Percentiles rank a stretch among this genome's conserved stretches.
Conservation (phyloP, 2,113 vertebrate species). For the Reinhardtius hippoglossoides region DNA sequence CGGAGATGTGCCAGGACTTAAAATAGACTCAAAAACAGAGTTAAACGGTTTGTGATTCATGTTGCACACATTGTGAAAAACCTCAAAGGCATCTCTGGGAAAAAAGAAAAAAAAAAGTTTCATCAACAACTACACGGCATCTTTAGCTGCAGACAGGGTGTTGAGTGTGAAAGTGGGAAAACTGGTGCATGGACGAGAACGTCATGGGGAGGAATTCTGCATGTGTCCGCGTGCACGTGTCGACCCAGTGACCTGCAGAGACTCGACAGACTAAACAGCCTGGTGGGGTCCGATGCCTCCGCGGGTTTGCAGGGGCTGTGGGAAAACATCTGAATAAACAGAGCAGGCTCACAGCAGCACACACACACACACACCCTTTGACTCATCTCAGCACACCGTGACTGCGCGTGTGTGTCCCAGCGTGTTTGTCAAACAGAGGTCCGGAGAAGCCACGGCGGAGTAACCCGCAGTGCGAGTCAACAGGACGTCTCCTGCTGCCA, state of each 20-base stretch:
- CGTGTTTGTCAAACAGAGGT: conserved; percentile 37
- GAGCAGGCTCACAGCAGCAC: conserved; percentile 27
- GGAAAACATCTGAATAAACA: conserved; percentile 81
- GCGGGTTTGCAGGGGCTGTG: conserved; percentile 53
- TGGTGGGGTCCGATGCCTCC: conserved; percentile 38
- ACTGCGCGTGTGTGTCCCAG: background rate
- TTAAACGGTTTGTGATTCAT: background rate
- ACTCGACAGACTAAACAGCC: conserved; percentile 67
- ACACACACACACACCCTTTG: background rate
- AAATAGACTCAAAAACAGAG: background rate
- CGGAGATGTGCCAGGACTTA: background rate
- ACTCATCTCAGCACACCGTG: conserved; percentile 2
- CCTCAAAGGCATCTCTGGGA: too few relatives aligned
- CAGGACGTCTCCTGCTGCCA: conserved; percentile 38
- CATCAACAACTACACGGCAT: too few relatives aligned
- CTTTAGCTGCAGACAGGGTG: too few relatives aligned
- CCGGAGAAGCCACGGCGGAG: conserved; percentile 15
- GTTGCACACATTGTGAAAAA: too few relatives aligned
- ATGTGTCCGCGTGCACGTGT: background rate
- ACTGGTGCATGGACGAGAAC: background rate
- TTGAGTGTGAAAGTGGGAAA: background rate
- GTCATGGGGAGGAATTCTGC: background rate
- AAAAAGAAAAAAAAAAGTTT: too few relatives aligned
- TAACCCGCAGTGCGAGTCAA: conserved; percentile 53
- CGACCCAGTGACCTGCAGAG: conserved; percentile 40